A percentile compares a stretch with the other conserved stretches of the same genome.
Evolutionary conservation across 2,888 invertebrate genomes (phyloP).

Genomic region (Tiliacea aurago): DNA sequence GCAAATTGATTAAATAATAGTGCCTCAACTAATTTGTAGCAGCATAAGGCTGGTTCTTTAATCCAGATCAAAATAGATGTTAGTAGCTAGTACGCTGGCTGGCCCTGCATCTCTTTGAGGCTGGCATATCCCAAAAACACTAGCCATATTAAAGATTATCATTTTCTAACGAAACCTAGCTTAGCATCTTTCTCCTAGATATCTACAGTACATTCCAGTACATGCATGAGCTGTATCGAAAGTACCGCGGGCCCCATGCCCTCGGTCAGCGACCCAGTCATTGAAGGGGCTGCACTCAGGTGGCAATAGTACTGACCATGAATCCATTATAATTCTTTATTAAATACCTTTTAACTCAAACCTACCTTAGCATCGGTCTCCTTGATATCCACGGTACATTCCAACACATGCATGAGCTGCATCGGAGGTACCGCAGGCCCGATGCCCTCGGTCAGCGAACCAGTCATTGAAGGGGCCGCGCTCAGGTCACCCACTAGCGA

Average conservation of each 20-base stretch:
- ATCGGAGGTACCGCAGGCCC: slow-evolving; percentile 92
- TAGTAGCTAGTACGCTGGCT: too few relatives aligned
- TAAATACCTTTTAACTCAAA: too few relatives aligned
- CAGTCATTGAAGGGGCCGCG: slow-evolving; percentile 92
- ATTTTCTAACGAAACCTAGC: too few relatives aligned
- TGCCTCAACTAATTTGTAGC: too few relatives aligned
- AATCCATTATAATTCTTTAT: too few relatives aligned
- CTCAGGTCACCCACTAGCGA: slow-evolving; percentile 93
- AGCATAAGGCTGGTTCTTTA: too few relatives aligned
- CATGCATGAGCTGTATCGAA: slow-evolving; percentile 93
- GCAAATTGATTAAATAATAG: too few relatives aligned
- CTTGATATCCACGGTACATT: slow-evolving; percentile 97
- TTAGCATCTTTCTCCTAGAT: too few relatives aligned
- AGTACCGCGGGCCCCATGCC: slow-evolving; percentile 90
- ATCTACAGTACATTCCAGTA: slow-evolving; percentile 76
- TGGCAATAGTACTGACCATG: slow-evolving; percentile 57
- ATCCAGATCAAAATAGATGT: too few relatives aligned
- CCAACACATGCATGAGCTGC: slow-evolving; percentile 95
- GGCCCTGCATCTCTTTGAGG: too few relatives aligned
- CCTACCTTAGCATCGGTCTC: slow-evolving; percentile 96
- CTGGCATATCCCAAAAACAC: too few relatives aligned
- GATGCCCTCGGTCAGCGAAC: slow-evolving; percentile 90
- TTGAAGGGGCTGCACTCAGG: slow-evolving; percentile 92
- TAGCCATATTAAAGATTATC: too few relatives aligned
- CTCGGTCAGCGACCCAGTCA: slow-evolving; percentile 91